Evolutionary conservation across 2,888 invertebrate genomes (phyloP).

Genomic region (Pandemis heparana): DNA sequence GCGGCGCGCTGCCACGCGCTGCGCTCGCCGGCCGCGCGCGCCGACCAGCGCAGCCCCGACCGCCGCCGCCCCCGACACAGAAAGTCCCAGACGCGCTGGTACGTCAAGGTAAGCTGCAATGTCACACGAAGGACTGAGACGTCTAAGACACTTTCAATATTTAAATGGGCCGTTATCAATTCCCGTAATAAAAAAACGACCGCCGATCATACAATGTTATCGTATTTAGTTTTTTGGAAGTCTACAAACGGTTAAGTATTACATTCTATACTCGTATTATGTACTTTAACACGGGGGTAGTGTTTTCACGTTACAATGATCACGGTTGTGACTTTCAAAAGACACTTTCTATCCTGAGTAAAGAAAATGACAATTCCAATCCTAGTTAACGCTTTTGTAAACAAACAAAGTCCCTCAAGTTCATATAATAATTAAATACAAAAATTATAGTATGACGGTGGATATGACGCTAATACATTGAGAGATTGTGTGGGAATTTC

Average conservation of each 20-base stretch:
- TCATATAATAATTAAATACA: no score
- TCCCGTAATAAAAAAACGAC: neutral
- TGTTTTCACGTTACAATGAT: no score
- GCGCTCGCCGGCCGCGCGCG: slow-evolving; percentile 72
- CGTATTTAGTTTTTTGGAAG: neutral
- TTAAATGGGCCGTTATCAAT: neutral
- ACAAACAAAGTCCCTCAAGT: no score
- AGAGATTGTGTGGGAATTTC: no score
- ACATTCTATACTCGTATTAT: neutral
- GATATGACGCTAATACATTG: no score
- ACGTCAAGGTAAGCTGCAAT: slow-evolving; percentile 88
- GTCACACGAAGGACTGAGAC: neutral
- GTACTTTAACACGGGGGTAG: no score
- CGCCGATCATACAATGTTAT: neutral
- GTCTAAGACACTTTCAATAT: neutral
- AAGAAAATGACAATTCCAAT: no score
- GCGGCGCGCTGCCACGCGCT: slow-evolving; percentile 80
- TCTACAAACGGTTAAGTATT: neutral
- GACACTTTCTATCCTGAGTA: no score
- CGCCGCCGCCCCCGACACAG: slow-evolving; percentile 77
- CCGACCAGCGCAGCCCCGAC: slow-evolving; percentile 64
- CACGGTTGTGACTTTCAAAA: no score
- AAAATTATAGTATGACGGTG: no score
- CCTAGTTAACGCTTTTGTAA: no score
- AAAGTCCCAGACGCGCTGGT: slow-evolving; percentile 88